Conservation (phyloP, 2,797 vertebrate genomes). For the Spondyliosoma cantharus region DNA sequence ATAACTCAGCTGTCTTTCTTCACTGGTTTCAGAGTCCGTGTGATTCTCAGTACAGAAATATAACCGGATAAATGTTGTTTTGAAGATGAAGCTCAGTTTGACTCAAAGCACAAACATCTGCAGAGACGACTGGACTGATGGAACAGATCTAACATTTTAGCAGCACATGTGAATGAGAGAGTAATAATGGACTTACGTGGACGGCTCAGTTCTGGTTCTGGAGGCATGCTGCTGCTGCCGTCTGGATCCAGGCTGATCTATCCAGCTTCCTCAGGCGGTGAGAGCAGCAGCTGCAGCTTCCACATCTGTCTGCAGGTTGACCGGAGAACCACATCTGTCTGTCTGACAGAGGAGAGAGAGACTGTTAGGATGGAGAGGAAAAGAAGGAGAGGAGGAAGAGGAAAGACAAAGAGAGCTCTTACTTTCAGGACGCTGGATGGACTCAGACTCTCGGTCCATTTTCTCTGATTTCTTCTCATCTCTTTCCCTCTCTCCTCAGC, state of each 20-base stretch:
- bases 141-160: not conserved
- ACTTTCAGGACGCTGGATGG: conserved; percentile 22
- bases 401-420: conserved; percentile 9
- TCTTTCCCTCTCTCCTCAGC: conserved; percentile 19
- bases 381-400: not conserved
- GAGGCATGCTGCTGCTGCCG: conserved; percentile 25
- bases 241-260: conserved; percentile 18
- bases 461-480: conserved; percentile 38
- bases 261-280: conserved; percentile 21
- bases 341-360: conserved; percentile 26
- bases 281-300: conserved; percentile 40
- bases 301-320: conserved; percentile 56
- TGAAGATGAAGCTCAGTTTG: not conserved
- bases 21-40: not conserved
- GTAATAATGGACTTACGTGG: conserved; percentile 33
- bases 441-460: conserved; percentile 38
- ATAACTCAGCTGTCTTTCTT: conserved; percentile 1
- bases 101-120: not conserved
- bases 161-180: not conserved
- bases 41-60: not conserved
- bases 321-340: conserved; percentile 40
- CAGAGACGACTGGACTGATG: not conserved
- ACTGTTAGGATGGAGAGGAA: not conserved
- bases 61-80: not conserved
- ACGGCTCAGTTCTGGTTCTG: conserved; percentile 25